A percentile compares a stretch with the other conserved stretches of the same genome.
Conservation (phyloP, 2,888 invertebrate genomes). For the Ophion slaviceki region DNA sequence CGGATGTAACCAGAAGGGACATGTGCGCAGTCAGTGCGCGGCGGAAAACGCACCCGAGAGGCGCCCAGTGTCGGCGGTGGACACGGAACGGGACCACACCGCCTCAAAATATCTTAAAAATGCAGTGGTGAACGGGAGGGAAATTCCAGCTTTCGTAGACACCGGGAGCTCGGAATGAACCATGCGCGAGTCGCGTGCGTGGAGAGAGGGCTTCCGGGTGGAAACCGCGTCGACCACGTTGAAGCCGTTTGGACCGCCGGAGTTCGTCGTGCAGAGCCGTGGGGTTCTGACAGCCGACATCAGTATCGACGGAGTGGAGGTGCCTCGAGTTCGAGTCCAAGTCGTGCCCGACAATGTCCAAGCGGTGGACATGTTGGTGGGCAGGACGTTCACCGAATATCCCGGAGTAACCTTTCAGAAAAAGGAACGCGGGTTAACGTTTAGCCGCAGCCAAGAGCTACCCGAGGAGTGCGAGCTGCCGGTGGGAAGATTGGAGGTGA, state of each 20-base stretch:
- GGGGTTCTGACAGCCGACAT: no score
- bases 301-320: no score
- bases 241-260: no score
- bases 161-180: constrained; percentile 43
- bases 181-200: constrained; percentile 4
- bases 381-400: constrained; percentile 21
- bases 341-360: constrained; percentile 32
- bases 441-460: background rate
- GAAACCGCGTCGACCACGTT: background rate
- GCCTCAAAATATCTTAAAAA: background rate
- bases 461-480: no score
- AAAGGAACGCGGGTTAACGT: background rate
- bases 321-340: background rate
- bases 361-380: constrained; percentile 3
- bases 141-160: constrained; percentile 6
- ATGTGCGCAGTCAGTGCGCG: background rate
- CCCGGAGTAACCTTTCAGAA: background rate
- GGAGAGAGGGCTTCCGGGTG: background rate
- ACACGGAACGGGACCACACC: background rate
- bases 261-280: no score
- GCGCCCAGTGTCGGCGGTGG: background rate
- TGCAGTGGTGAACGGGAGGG: background rate
- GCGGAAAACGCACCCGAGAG: no score
- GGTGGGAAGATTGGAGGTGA: no score
- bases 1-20: no score